These are phyloP conservation scores for Graptemys geographica DNA, from an alignment of 2,797 vertebrate species.

Conservation along the genomic window DNA sequence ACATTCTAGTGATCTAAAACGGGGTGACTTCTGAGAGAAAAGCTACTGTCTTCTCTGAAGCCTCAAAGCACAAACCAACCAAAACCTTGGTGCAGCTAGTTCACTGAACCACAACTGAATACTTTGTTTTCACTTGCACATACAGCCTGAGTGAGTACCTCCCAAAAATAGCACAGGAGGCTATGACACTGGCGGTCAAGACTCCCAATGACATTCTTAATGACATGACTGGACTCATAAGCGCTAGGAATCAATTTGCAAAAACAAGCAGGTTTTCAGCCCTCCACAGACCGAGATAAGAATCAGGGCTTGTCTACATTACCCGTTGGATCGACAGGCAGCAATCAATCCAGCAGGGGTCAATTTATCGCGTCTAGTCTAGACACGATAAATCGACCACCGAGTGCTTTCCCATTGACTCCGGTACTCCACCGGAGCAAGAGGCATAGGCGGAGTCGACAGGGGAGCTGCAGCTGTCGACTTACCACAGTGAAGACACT, in stretches of 20 bases:
- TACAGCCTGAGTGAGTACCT: slow-evolving; percentile 8
- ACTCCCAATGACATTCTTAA: neutral
- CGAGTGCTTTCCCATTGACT: too few species aligned
- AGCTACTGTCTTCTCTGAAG: neutral
- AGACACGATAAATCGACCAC: too few species aligned
- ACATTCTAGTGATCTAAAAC: neutral
- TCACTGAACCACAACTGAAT: neutral
- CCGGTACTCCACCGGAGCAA: too few species aligned
- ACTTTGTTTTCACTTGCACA: neutral
- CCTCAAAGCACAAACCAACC: neutral
- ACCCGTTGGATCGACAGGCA: too few species aligned
- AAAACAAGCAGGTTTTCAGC: slow-evolving; percentile 4
- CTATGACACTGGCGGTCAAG: neutral
- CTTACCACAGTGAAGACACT: too few species aligned
- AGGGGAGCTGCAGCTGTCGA: too few species aligned
- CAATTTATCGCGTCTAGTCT: too few species aligned
- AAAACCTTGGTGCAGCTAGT: neutral
- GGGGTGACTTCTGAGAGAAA: neutral
- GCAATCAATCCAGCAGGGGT: too few species aligned
- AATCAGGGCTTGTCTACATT: neutral
- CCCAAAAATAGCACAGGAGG: neutral
- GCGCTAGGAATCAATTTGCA: neutral
- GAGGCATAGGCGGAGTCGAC: too few species aligned
- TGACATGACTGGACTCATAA: neutral
- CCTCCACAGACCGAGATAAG: neutral